Conservation (phyloP, 35 echinoderm and acorn worm species). For the Antedon bifida region DNA sequence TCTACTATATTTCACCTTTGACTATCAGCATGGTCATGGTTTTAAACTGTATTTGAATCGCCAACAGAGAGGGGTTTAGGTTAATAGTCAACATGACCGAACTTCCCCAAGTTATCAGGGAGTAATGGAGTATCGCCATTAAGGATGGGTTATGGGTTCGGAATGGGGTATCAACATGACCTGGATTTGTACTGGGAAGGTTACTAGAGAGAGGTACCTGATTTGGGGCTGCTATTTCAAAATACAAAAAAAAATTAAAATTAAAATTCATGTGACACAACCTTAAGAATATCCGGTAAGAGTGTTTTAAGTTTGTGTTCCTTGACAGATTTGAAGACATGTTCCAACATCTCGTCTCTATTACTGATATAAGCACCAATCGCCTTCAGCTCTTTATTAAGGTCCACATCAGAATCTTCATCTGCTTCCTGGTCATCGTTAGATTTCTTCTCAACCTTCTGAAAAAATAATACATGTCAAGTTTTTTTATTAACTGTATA, state of each 20-base stretch:
- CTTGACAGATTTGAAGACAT: slow-evolving; percentile 67
- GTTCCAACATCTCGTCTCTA: slow-evolving; percentile 64
- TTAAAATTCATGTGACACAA: too few species aligned
- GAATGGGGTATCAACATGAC: not conserved
- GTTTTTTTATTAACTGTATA: too few species aligned
- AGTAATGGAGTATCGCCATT: too few species aligned
- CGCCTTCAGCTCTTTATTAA: slow-evolving; percentile 23
- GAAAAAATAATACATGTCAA: too few species aligned
- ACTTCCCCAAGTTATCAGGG: too few species aligned
- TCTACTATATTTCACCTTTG: too few species aligned
- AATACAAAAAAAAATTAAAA: not conserved
- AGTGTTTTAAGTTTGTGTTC: slow-evolving; percentile 47
- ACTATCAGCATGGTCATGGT: too few species aligned
- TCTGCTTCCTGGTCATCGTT: not conserved
- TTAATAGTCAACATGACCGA: too few species aligned
- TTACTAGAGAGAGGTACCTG: not conserved
- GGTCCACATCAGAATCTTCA: slow-evolving; percentile 22
- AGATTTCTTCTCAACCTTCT: too few species aligned
- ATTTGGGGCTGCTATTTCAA: not conserved
- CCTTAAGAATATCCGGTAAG: slow-evolving; percentile 82
- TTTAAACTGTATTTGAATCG: too few species aligned
- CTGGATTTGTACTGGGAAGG: not conserved
- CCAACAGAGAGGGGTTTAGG: too few species aligned
- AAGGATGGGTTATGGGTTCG: too few species aligned
- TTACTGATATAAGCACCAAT: slow-evolving; percentile 64